Conservation (phyloP, 2,797 vertebrate species). For the Prionace glauca region DNA sequence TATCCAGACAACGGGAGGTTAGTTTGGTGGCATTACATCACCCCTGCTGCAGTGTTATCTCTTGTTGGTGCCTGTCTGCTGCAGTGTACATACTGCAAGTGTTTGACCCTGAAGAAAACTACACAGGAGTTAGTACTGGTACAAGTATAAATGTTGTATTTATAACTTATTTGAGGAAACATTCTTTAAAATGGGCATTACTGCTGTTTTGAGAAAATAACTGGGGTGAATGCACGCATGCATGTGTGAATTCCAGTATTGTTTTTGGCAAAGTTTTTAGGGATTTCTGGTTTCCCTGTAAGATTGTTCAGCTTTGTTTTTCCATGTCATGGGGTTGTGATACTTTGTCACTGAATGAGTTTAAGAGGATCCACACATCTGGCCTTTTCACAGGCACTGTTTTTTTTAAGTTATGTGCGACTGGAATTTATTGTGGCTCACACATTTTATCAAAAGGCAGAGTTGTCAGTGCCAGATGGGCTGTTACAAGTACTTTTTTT, state of each 20-base stretch:
- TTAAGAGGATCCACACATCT: neutral
- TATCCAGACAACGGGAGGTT: neutral
- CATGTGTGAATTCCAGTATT: neutral
- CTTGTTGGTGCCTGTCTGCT: neutral
- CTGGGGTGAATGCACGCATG: neutral
- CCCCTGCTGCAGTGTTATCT: neutral
- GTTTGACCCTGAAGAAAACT: neutral
- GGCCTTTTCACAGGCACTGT: neutral
- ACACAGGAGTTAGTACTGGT: neutral
- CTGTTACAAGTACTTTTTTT: neutral
- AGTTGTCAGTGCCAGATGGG: neutral
- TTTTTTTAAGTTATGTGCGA: neutral
- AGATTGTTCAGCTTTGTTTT: neutral
- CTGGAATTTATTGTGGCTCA: neutral
- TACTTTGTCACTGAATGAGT: neutral
- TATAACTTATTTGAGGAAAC: neutral
- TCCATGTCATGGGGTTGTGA: neutral
- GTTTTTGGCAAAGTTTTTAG: neutral
- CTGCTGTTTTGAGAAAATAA: neutral
- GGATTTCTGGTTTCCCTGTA: neutral
- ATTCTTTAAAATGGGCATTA: neutral
- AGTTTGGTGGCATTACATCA: neutral
- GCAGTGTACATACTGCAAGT: neutral
- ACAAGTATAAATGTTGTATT: neutral
- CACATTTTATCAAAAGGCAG: conserved; percentile 16